These are phyloP conservation scores for Sinocyclocheilus maitianheensis DNA, from an alignment of 2,113 vertebrate genomes.

Conservation along the genomic window DNA sequence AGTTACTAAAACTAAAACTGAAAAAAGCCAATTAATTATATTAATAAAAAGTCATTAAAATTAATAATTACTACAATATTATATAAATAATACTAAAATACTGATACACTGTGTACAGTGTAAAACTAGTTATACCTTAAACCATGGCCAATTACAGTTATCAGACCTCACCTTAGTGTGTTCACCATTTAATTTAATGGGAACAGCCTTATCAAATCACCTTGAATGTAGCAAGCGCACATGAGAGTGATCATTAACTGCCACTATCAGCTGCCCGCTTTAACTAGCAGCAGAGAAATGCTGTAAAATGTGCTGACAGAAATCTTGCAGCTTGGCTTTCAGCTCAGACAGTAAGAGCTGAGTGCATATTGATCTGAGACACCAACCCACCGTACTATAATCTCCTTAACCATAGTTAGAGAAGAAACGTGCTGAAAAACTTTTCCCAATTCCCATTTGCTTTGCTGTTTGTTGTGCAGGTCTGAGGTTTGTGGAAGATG, in stretches of 20 bases:
- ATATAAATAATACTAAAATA: not conserved
- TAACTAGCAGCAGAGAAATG: conserved; percentile 25
- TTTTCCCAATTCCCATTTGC: conserved; percentile 43
- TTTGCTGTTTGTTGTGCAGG: conserved; percentile 7
- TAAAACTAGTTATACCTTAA: not conserved
- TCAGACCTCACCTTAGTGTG: not conserved
- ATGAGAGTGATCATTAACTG: conserved; percentile 15
- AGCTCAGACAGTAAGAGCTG: conserved; percentile 58
- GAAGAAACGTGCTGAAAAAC: conserved; percentile 25
- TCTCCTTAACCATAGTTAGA: conserved; percentile 31
- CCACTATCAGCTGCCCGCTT: not conserved
- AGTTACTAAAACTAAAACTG: no score
- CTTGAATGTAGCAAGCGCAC: not conserved
- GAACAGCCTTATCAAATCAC: not conserved
- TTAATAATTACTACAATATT: not conserved
- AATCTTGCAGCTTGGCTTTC: conserved; percentile 54
- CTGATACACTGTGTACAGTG: not conserved
- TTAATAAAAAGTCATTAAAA: not conserved
- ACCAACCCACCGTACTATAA: conserved; percentile 43
- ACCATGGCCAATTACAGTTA: not conserved
- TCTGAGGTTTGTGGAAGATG: conserved; percentile 2
- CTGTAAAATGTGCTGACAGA: conserved; percentile 58
- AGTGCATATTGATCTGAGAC: conserved; percentile 57
- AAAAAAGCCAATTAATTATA: no score
- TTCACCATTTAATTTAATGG: conserved; percentile 11